Conservation (phyloP, 2,113 vertebrate genomes). For the Spea bombifrons region DNA sequence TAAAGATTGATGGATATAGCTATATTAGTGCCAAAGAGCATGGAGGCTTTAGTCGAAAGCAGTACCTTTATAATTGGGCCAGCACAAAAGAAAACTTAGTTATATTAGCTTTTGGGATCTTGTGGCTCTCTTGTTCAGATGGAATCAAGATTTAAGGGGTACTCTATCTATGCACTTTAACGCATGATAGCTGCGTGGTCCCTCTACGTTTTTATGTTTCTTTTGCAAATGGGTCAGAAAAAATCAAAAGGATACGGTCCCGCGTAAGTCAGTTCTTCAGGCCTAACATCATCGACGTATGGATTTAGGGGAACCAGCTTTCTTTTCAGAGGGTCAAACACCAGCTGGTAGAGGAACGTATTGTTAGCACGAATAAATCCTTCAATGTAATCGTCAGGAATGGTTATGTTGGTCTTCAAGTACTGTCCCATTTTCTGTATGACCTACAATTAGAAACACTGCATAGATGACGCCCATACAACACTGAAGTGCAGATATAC, state of each 20-base stretch:
- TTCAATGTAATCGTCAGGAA: conserved; percentile 85
- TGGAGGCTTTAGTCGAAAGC: no score
- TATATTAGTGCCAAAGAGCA: no score
- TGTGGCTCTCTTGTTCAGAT: no score
- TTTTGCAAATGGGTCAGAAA: no score
- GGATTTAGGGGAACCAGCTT: conserved; percentile 87
- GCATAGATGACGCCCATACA: neutral
- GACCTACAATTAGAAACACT: conserved; percentile 66
- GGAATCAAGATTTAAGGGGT: no score
- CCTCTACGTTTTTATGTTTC: neutral
- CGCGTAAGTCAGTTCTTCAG: conserved; percentile 77
- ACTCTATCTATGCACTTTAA: no score
- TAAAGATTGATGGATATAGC: no score
- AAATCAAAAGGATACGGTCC: conserved; percentile 86
- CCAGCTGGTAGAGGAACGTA: conserved; percentile 94
- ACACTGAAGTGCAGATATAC: neutral
- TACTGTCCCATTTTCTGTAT: conserved; percentile 97
- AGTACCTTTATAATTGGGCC: no score
- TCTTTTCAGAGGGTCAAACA: conserved; percentile 85
- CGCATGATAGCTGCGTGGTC: no score
- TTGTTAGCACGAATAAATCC: conserved; percentile 91
- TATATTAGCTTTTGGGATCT: no score
- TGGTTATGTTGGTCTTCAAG: conserved; percentile 82
- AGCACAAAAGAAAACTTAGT: no score
- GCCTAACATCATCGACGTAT: conserved; percentile 77